Conservation (phyloP, 1,140 invertebrate species). For the Ceratosolen solmsi region DNA sequence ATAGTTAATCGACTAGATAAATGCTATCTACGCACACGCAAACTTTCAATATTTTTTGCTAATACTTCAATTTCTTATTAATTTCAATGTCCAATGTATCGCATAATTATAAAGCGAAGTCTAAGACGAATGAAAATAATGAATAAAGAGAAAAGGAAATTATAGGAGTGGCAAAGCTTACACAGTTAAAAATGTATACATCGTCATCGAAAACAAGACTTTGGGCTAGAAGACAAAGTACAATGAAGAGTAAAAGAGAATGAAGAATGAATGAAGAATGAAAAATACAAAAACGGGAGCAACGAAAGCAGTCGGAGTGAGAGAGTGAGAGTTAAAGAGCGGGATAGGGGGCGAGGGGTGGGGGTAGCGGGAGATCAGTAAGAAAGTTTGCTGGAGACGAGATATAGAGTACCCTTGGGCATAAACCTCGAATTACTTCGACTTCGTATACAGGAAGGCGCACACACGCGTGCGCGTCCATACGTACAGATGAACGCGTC, state of each 20-base stretch:
- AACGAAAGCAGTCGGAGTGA: neutral
- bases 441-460: neutral
- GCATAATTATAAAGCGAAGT: no score
- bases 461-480: no score
- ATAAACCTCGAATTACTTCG: conserved; percentile 51
- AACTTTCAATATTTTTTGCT: neutral
- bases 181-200: conserved; percentile 10
- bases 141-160: no score
- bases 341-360: neutral
- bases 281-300: neutral
- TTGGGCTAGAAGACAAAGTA: neutral
- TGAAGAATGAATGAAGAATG: neutral
- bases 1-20: no score
- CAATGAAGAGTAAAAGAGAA: neutral
- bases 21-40: no score
- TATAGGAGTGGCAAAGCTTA: neutral
- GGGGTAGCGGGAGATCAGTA: neutral
- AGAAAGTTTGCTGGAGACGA: conserved; percentile 34
- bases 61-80: neutral
- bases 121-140: no score
- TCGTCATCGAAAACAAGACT: neutral
- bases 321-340: neutral
- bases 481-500: neutral
- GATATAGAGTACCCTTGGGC: conserved; percentile 29
- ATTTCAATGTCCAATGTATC: no score